These are phyloP conservation scores for Iselma pallidipennis DNA, from an alignment of 2,888 invertebrate genomes.

Conservation along the genomic window DNA sequence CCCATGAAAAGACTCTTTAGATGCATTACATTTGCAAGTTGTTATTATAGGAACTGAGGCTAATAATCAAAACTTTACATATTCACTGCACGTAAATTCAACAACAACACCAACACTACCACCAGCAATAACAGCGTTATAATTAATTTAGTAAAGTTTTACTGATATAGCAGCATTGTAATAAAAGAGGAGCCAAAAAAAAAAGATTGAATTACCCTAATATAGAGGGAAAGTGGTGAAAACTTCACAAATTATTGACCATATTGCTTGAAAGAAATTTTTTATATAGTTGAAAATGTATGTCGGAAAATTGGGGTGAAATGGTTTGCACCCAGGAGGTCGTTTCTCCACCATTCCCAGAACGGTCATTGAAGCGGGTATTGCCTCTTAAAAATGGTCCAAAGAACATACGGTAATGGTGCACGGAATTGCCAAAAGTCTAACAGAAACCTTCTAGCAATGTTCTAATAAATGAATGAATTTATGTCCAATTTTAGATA, in stretches of 20 bases:
- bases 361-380: not conserved
- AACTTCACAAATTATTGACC: not conserved
- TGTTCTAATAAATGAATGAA: constrained; percentile 2
- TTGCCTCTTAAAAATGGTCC: constrained; percentile 27
- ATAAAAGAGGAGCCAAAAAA: no score
- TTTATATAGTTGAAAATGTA: not conserved
- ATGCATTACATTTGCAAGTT: not conserved
- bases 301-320: not conserved
- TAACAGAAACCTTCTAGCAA: constrained; percentile 28
- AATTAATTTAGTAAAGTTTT: no score
- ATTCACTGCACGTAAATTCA: not conserved
- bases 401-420: constrained; percentile 38
- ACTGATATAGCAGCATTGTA: no score
- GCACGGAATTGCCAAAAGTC: constrained; percentile 29
- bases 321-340: not conserved
- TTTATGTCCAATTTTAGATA: constrained; percentile 6
- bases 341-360: not conserved
- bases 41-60: no score
- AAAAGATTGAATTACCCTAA: no score
- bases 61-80: constrained; percentile 21
- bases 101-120: not conserved
- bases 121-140: not conserved
- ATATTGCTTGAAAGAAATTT: not conserved
- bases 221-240: not conserved
- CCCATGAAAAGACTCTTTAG: not conserved